These are phyloP conservation scores for Microplitis deprimator DNA, from an alignment of 2,888 invertebrate species.

Conservation along the genomic window DNA sequence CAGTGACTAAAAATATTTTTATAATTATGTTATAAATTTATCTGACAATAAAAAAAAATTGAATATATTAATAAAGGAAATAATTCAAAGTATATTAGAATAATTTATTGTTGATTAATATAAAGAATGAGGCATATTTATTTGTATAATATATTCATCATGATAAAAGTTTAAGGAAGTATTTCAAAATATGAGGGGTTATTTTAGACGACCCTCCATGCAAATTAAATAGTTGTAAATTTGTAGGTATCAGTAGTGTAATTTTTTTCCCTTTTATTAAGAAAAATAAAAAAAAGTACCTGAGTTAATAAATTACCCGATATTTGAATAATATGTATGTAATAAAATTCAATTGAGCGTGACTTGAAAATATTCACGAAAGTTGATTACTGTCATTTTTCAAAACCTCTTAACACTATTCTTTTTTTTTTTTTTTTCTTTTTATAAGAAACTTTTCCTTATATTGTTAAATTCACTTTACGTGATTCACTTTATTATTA, in stretches of 20 bases:
- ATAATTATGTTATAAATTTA: no score
- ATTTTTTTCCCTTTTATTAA: not conserved
- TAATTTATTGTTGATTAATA: constrained; percentile 5
- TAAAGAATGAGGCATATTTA: constrained; percentile 8
- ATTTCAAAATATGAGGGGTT: not conserved
- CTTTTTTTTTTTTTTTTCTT: not conserved
- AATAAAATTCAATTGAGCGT: not conserved
- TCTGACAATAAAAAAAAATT: constrained; percentile 12
- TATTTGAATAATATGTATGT: not conserved
- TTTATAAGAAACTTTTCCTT: not conserved
- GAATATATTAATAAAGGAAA: constrained; percentile 2
- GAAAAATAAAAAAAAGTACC: not conserved
- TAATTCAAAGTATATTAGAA: not conserved
- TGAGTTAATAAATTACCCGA: not conserved
- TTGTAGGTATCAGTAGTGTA: not conserved
- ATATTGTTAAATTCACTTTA: not conserved
- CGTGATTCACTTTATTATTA: not conserved
- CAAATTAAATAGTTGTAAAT: constrained; percentile 20
- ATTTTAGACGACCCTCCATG: not conserved
- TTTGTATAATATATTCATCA: constrained; percentile 7
- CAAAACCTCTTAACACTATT: not conserved
- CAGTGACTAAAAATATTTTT: no score
- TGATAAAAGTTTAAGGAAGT: not conserved
- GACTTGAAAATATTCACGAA: not conserved
- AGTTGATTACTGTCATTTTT: constrained; percentile 1